Evolutionary conservation across 2,888 invertebrate species (phyloP).

Genomic region (Malacosoma neustria): DNA sequence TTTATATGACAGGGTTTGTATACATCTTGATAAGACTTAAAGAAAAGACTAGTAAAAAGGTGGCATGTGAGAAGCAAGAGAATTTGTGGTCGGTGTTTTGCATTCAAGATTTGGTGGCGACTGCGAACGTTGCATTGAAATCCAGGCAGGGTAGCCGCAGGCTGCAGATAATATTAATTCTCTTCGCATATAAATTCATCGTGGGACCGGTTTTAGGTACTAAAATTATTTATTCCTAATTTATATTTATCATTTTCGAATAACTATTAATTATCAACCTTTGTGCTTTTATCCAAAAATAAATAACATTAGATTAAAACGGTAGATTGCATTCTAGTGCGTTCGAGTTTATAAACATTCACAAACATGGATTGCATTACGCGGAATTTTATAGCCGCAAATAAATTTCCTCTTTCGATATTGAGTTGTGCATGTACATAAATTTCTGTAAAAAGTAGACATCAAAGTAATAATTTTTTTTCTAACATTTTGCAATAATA

Average conservation of each 20-base stretch:
- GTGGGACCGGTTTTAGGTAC: slow-evolving; percentile 70
- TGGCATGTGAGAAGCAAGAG: slow-evolving; percentile 37
- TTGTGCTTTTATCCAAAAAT: no score
- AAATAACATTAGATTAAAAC: no score
- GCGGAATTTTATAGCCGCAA: slow-evolving; percentile 36
- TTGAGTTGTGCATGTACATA: slow-evolving; percentile 1
- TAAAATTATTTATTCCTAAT: slow-evolving; percentile 2
- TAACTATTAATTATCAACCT: no score
- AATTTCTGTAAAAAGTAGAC: no score
- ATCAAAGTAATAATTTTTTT: no score
- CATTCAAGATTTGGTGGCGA: slow-evolving; percentile 54
- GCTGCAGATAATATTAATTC: slow-evolving; percentile 52
- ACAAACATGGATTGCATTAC: not conserved
- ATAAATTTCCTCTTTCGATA: slow-evolving; percentile 28
- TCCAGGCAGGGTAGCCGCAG: slow-evolving; percentile 45
- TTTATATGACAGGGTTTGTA: slow-evolving; percentile 57
- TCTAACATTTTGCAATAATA: no score
- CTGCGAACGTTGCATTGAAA: slow-evolving; percentile 60
- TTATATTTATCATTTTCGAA: no score
- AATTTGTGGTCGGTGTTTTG: slow-evolving; percentile 44
- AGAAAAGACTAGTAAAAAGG: slow-evolving; percentile 41
- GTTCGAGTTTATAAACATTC: not conserved
- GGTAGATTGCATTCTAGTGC: no score
- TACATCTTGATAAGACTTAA: slow-evolving; percentile 58
- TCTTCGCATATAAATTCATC: slow-evolving; percentile 66